Base-by-base conservation (phyloP, 2,797 vertebrate species). In the Delichon dasypus region DNA sequence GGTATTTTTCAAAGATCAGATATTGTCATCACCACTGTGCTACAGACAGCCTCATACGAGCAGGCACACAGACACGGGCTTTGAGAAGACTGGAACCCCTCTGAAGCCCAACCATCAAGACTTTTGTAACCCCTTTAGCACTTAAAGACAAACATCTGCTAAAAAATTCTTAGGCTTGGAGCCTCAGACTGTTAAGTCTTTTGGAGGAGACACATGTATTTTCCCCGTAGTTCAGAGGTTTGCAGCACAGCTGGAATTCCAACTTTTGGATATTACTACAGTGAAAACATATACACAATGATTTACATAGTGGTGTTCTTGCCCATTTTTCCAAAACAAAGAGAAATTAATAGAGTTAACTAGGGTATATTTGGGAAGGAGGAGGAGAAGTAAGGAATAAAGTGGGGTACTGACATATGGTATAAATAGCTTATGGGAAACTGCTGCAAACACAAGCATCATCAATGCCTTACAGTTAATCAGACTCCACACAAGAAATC, bases 111-210 rank as follows among this genome's bases (percentile, higher is more conserved):
- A 5, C 9, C 66, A 71, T 38, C 29, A 58, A 38, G 66, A 85
- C 13, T 84, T 83, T 53, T 84, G 72, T 65, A 84, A 65, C 22
- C 15, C 21, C 17, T 86, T 91, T 26, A 51, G 29, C 57, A 48
- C 58, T 70, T 93, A 85, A 96, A 92, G 48, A 58, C 64, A 82
- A 94, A 74, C 67, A 89, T 61, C 80, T 93, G 78, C 61, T 53
- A 74, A 76, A 92, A 88, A 87, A 67, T 51, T 93, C 68, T 67
- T 67, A 71, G 64, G 65, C 67, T 90, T 64, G 65, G 91, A 86
- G 53, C 57, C 74, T 89, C 78, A 85, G 80, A 85, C 74, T 93
- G 57, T 90, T 64, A 89, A 92, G 29, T n/a, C 53, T 48, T 92
- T 88, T 40, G 42, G 67, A 90, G 48, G 30, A 88, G 67, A 76